Base-by-base conservation (phyloP, 2,797 vertebrate species). In the Thamnophis elegans region DNA sequence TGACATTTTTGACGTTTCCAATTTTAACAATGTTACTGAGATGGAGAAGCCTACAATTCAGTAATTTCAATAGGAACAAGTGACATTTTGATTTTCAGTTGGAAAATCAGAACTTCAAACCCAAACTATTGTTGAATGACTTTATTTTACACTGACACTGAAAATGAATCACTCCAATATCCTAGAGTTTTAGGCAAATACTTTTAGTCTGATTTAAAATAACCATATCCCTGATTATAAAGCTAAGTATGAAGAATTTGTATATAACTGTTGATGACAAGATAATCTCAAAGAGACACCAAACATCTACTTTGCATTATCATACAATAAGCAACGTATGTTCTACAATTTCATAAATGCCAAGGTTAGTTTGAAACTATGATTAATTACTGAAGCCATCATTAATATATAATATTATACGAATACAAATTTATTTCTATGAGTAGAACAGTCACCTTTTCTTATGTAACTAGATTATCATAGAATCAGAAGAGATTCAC, bases 21-120 rank as follows among this genome's bases (percentile, higher is more conserved):
- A 96, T 97, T 97, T 96, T 91, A 96, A 95, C 94, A 93, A 91
- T 51, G 92, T 95, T 97, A 97, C 89, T 16, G 91, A 96, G 91
- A 96, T 65, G 51, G 82, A 96, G 87, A 96, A 65, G 58, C 56
- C 91, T 93, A 88, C 96, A 93, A 96, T 95, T 92, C 94, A 96
- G 55, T 95, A 73, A 92, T 94, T 94, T 91, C 12, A 94, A 92
- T 47, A 93, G 90, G 94, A 89, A 22, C 91, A 58, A 65, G 86
- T 90, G 87, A 90, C 89, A 59, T 54, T 42, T 60, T 1, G 93
- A 5, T 53, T 93, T 88, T 93, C 94, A 96, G 95, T 93, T 95
- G 85, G 92, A 96, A 96, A 97, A 94, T 12, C 86, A 94, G 55
- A 93, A 85, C 89, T 94, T 95, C 96, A 55, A 96, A 91, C 89